A percentile compares a stretch with the other conserved stretches of the same genome.
Evolutionary conservation across 2,113 vertebrate genomes (phyloP).

Genomic region (Mesocricetus auratus): DNA sequence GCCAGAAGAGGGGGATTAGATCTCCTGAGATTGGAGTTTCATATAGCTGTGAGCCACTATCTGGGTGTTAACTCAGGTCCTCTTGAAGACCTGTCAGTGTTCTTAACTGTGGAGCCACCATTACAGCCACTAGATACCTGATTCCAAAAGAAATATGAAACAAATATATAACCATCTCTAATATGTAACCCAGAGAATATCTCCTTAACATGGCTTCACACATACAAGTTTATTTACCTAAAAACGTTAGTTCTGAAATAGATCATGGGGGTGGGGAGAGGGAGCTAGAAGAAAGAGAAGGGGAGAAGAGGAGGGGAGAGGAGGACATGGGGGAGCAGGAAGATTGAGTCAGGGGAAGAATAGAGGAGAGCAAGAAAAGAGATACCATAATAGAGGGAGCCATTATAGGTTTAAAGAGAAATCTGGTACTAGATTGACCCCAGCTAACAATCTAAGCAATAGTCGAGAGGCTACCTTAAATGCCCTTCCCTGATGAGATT

Average conservation of each 20-base stretch:
- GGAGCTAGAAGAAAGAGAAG: too few species aligned
- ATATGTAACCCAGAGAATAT: background rate
- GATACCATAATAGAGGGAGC: too few species aligned
- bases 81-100: background rate
- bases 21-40: background rate
- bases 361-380: too few species aligned
- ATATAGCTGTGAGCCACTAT: background rate
- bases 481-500: too few species aligned
- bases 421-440: too few species aligned
- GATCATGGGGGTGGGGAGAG: too few species aligned
- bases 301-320: too few species aligned
- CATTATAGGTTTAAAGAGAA: too few species aligned
- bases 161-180: constrained; percentile 27
- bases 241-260: background rate
- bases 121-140: background rate
- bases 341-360: too few species aligned
- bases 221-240: background rate
- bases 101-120: background rate
- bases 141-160: constrained; percentile 28
- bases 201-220: background rate
- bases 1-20: background rate
- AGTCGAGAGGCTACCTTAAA: too few species aligned
- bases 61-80: background rate
- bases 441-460: too few species aligned
- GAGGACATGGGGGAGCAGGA: too few species aligned